Base-by-base conservation (phyloP, 1,140 invertebrate species). In the Orius laevigatus region DNA sequence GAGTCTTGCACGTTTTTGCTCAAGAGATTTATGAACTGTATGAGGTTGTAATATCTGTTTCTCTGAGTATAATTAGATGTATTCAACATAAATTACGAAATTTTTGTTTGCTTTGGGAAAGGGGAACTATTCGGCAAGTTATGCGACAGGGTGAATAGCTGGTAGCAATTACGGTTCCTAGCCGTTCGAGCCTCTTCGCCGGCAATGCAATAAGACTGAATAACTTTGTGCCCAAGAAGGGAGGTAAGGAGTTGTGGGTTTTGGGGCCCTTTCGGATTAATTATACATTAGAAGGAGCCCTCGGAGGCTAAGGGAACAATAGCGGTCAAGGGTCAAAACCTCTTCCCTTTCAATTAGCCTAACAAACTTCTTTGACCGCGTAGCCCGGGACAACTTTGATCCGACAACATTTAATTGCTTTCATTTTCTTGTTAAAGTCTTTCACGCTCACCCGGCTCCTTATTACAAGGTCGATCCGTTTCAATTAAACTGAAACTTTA, bases 321-420 rank as follows among this genome's bases (percentile, higher is more conserved):
- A 47, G 33, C 35, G 49, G 44, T 46, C 44, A 46, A 46, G 44
- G 35, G 15, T 14, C 35, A 18, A 31, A 31, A 12, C 25, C 25
- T 25, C 11, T 35, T 11, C 46, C 42, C 35, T 38, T 49, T 49
- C 36, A 38, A 49, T 49, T 49, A 49, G 48, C 39, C 43, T 51
- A 51, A 46, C 49, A 51, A 51, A 51, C 49, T 51, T 51, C 49
- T 51, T 51, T 51, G 49, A 51, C 49, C 49, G 38, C 40, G 12
- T 6, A 16, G 6, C 14, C 33, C 11, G 5, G 11, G 40, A 19
- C 43, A 45, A 45, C 43, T 45, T 45, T 45, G 43, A 45, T 45
- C 43, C 43, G 32, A 45, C 43, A 45, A 45, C 33, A 32, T 50
- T 41, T 50, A 50, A 50, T 50, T 50, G 48, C 40, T 32, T 44